A percentile compares a stretch with the other conserved stretches of the same genome.
Conservation (phyloP, 2,888 invertebrate species). For the Caenorhabditis macrosperma region DNA sequence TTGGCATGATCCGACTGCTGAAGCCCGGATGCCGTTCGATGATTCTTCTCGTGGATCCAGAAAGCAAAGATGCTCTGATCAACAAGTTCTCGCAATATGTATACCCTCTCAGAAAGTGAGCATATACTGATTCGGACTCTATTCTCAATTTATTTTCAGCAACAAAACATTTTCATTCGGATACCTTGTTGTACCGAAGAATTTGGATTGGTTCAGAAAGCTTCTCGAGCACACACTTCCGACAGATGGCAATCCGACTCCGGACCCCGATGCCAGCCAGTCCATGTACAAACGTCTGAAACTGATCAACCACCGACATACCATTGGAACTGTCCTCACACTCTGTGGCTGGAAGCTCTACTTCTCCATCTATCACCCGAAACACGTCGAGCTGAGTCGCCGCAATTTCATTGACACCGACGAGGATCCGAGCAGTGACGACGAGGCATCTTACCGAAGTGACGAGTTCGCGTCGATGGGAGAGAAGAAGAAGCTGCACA, state of each 20-base stretch:
- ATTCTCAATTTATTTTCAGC: slow-evolving; percentile 82
- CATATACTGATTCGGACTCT: not conserved
- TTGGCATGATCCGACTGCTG: slow-evolving; percentile 91
- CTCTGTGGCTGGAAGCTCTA: slow-evolving; percentile 97
- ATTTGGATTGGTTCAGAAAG: slow-evolving; percentile 93
- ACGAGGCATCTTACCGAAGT: slow-evolving; percentile 52
- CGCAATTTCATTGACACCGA: slow-evolving; percentile 54
- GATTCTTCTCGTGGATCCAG: slow-evolving; percentile 90
- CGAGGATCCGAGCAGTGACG: slow-evolving; percentile 47
- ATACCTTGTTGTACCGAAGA: slow-evolving; percentile 92
- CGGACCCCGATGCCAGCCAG: slow-evolving; percentile 47
- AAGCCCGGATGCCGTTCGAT: slow-evolving; percentile 93
- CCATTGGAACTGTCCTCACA: slow-evolving; percentile 95
- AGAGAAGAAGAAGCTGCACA: slow-evolving; percentile 58
- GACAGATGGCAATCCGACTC: slow-evolving; percentile 53
- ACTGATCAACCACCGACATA: slow-evolving; percentile 93
- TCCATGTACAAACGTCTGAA: slow-evolving; percentile 68
- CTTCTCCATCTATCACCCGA: slow-evolving; percentile 98
- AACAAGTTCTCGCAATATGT: slow-evolving; percentile 93
- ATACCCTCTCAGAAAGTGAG: slow-evolving; percentile 95
- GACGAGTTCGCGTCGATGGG: slow-evolving; percentile 60
- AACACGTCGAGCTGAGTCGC: slow-evolving; percentile 85
- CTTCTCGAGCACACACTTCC: slow-evolving; percentile 90
- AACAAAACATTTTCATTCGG: slow-evolving; percentile 97
- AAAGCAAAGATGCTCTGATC: slow-evolving; percentile 89